Conservation (phyloP, 2,113 vertebrate species). For the Bungarus multicinctus region DNA sequence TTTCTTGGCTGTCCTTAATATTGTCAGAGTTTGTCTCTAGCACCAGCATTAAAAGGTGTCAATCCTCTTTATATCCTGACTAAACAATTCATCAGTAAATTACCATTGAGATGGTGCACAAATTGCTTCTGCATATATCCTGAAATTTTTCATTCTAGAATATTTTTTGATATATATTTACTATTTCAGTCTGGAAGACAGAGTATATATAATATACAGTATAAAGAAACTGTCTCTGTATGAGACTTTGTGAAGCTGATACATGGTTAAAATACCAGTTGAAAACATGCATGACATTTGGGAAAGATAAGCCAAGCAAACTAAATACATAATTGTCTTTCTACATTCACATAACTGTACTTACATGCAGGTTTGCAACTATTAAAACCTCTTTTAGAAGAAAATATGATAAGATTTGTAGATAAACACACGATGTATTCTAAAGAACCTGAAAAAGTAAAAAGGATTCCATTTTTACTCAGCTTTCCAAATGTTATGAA, state of each 20-base stretch:
- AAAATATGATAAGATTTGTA: neutral
- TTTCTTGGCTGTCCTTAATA: neutral
- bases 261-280: neutral
- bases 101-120: neutral
- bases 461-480: neutral
- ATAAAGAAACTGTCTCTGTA: neutral
- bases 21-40: neutral
- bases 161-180: neutral
- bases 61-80: neutral
- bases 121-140: neutral
- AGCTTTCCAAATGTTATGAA: slow-evolving; percentile 10
- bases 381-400: slow-evolving; percentile 7
- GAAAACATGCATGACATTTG: neutral
- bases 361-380: neutral
- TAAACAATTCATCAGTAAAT: neutral
- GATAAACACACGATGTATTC: neutral
- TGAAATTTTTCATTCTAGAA: neutral
- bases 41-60: neutral
- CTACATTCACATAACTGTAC: neutral
- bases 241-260: neutral
- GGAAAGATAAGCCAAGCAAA: neutral
- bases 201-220: neutral
- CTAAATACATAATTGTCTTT: neutral
- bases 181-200: neutral
- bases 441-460: neutral